phyloP scores from a whole-genome alignment of 2,797 vertebrate genomes.

The Syncerus caffer region DNA sequence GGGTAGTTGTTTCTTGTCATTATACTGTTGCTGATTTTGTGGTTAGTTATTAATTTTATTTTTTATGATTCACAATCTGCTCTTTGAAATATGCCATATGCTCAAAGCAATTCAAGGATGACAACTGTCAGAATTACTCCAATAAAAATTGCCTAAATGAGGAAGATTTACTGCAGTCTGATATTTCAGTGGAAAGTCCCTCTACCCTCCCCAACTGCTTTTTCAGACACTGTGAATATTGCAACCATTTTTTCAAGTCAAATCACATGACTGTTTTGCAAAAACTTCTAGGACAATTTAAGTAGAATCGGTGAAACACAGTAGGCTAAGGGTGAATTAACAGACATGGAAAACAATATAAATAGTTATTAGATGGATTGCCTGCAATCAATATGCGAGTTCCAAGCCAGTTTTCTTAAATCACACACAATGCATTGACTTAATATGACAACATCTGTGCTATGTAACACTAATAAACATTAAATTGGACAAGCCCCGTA shows the following conservation, averaged over 20 bases:
- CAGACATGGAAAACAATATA: slow-evolving; percentile 70
- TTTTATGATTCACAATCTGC: slow-evolving; percentile 96
- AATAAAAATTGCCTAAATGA: slow-evolving; percentile 95
- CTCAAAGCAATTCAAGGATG: slow-evolving; percentile 94
- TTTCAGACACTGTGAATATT: slow-evolving; percentile 73
- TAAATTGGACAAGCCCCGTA: slow-evolving; percentile 81
- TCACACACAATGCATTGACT: slow-evolving; percentile 81
- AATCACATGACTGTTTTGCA: slow-evolving; percentile 71
- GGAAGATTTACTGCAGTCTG: slow-evolving; percentile 90
- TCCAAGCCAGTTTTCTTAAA: slow-evolving; percentile 84
- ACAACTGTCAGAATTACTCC: slow-evolving; percentile 94
- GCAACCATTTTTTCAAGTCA: slow-evolving; percentile 68
- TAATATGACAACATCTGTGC: slow-evolving; percentile 82
- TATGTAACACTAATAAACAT: slow-evolving; percentile 85
- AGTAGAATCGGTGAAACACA: slow-evolving; percentile 60
- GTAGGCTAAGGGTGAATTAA: slow-evolving; percentile 62
- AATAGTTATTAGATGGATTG: slow-evolving; percentile 76
- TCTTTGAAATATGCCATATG: slow-evolving; percentile 96
- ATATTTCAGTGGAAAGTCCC: slow-evolving; percentile 82
- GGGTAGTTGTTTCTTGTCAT: slow-evolving; percentile 89
- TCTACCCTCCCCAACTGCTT: slow-evolving; percentile 72
- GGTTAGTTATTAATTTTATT: slow-evolving; percentile 95
- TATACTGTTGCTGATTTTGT: slow-evolving; percentile 90
- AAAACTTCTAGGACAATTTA: slow-evolving; percentile 69
- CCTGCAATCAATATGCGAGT: slow-evolving; percentile 78